Percentiles rank a stretch among this genome's conserved stretches.
phyloP scores from a whole-genome alignment of 1,140 invertebrate species.

The Hyphantria cunea region DNA sequence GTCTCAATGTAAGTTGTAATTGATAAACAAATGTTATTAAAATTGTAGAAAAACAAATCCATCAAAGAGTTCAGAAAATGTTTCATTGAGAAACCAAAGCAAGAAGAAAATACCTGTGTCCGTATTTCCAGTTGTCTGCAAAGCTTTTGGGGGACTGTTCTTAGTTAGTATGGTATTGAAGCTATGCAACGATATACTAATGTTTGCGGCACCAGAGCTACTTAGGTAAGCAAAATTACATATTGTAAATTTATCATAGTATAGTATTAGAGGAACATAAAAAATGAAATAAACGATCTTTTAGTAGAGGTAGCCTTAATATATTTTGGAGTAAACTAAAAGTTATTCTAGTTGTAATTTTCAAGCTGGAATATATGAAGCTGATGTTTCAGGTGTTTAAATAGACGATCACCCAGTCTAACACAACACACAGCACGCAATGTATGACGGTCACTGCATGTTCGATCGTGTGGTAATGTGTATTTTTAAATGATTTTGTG shows the following conservation, averaged over 20 bases:
- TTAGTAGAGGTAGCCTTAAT: not conserved
- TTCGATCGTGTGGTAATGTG: too few species aligned
- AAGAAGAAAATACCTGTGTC: conserved; percentile 84
- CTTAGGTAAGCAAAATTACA: conserved; percentile 52
- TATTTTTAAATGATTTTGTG: too few species aligned
- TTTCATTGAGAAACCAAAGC: not conserved
- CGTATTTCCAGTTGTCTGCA: conserved; percentile 88
- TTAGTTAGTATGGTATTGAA: conserved; percentile 91
- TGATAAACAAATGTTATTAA: too few species aligned
- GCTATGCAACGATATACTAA: conserved; percentile 91
- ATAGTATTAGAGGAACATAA: not conserved
- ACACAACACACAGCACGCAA: too few species aligned
- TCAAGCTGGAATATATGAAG: too few species aligned
- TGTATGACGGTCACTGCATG: too few species aligned
- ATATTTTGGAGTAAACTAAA: too few species aligned
- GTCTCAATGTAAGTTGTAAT: too few species aligned
- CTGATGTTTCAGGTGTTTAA: too few species aligned
- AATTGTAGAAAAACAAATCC: not conserved
- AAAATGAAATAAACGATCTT: not conserved
- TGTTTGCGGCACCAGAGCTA: conserved; percentile 93
- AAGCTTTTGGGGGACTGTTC: conserved; percentile 92
- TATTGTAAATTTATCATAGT: too few species aligned
- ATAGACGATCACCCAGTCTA: too few species aligned
- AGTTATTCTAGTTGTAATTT: too few species aligned
- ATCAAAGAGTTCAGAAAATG: not conserved